Evolutionary conservation across 2,797 vertebrate species (phyloP).

Genomic region (Myotis pilosus): DNA sequence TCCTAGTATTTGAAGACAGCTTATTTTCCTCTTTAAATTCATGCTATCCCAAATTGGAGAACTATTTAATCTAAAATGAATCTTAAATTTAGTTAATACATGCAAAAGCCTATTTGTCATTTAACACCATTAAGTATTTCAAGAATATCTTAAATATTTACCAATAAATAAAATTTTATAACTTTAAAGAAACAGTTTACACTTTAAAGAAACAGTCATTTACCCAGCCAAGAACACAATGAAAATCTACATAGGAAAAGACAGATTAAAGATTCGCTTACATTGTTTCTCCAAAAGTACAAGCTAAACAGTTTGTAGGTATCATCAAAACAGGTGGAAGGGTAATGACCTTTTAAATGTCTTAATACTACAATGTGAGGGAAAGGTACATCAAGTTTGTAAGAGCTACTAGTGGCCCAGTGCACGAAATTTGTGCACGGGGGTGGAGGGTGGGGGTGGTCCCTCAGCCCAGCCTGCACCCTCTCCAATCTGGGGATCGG

Average conservation of each 20-base stretch:
- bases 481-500: too few relatives aligned
- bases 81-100: slow-evolving; percentile 4
- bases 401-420: not conserved
- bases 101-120: not conserved
- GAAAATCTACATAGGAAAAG: not conserved
- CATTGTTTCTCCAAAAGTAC: not conserved
- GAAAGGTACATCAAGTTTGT: not conserved
- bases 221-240: not conserved
- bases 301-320: not conserved
- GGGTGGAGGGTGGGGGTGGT: too few relatives aligned
- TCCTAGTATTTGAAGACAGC: not conserved
- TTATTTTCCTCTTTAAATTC: not conserved
- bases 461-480: too few relatives aligned
- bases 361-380: not conserved
- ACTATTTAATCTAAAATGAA: slow-evolving; percentile 4
- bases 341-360: slow-evolving; percentile 1
- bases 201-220: not conserved
- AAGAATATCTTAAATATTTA: slow-evolving; percentile 35
- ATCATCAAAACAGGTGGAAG: not conserved
- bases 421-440: too few relatives aligned
- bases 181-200: not conserved
- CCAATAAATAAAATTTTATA: slow-evolving; percentile 14
- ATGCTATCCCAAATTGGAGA: not conserved
- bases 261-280: not conserved
- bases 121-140: slow-evolving; percentile 21